Evolutionary conservation across 2,113 vertebrate genomes (phyloP).

Genomic region (Empidonax traillii): DNA sequence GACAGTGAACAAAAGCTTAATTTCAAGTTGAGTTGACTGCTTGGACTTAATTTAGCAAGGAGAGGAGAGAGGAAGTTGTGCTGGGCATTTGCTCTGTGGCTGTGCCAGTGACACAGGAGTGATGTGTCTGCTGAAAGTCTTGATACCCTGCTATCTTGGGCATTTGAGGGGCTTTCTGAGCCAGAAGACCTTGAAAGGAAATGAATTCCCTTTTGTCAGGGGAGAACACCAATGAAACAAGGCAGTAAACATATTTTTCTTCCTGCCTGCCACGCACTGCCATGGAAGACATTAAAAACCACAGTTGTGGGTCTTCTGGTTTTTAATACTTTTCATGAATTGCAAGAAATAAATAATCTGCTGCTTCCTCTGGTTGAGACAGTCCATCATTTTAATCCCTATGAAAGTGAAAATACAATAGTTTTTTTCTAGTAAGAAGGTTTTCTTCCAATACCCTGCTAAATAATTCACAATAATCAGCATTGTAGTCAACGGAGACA

Average conservation of each 20-base stretch:
- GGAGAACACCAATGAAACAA: background rate
- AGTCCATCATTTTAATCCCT: background rate
- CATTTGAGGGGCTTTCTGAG: background rate
- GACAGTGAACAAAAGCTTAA: background rate
- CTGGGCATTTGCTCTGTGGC: background rate
- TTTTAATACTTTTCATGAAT: constrained; percentile 3
- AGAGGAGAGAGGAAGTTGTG: background rate
- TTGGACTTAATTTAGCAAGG: background rate
- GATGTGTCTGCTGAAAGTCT: background rate
- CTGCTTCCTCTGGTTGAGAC: background rate
- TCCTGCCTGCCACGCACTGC: background rate
- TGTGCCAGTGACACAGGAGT: background rate
- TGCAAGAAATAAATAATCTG: background rate
- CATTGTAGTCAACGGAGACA: background rate
- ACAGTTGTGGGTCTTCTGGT: background rate
- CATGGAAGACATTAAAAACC: background rate
- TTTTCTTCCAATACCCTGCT: background rate
- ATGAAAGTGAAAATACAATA: background rate
- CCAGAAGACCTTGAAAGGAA: background rate
- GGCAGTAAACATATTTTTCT: constrained; percentile 1
- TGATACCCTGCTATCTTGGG: background rate
- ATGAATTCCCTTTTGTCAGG: background rate
- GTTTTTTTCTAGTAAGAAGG: background rate
- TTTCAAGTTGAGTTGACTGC: background rate
- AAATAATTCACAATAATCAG: background rate